phyloP scores from a whole-genome alignment of 2,113 vertebrate genomes.

The Plecturocebus donacophilus region DNA sequence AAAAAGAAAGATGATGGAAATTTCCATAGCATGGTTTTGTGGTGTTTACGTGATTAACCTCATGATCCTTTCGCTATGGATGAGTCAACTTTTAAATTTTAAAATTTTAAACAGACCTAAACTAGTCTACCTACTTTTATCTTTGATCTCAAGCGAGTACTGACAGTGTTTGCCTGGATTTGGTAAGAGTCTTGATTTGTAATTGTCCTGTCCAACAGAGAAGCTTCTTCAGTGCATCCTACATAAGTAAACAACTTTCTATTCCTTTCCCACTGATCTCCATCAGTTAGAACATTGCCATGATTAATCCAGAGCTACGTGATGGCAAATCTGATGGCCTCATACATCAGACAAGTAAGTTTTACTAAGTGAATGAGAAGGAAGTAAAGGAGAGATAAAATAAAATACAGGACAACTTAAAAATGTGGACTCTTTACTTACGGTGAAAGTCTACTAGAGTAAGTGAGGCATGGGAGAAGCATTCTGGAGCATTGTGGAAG shows the following conservation, averaged over 20 bases:
- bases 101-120: too few species aligned
- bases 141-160: not conserved
- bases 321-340: not conserved
- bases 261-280: not conserved
- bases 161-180: not conserved
- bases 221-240: not conserved
- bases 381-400: not conserved
- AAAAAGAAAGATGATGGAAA: too few species aligned
- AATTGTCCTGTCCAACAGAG: too few species aligned
- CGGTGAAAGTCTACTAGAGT: not conserved
- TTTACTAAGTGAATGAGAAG: not conserved
- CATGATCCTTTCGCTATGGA: too few species aligned
- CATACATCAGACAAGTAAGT: not conserved
- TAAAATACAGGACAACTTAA: not conserved
- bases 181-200: too few species aligned
- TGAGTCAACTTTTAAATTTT: too few species aligned
- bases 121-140: too few species aligned
- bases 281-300: not conserved
- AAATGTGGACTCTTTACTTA: not conserved
- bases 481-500: not conserved
- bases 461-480: not conserved
- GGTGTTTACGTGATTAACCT: too few species aligned
- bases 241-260: not conserved
- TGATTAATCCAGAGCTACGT: not conserved
- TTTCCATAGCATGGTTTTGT: too few species aligned